Conservation (phyloP, 1,140 invertebrate genomes). For the Carcinoscorpius rotundicauda region DNA sequence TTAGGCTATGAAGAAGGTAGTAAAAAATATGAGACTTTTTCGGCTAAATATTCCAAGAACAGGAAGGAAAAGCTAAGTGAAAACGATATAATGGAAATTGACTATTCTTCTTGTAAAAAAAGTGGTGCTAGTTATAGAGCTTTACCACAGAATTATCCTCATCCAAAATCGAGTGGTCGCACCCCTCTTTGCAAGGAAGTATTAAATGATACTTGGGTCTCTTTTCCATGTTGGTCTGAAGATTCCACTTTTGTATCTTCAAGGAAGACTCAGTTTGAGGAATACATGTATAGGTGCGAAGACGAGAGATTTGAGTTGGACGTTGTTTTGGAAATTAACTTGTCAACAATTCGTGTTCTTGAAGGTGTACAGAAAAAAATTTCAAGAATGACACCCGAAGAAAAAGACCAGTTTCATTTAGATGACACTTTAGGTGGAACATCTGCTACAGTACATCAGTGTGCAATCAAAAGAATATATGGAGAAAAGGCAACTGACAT, state of each 20-base stretch:
- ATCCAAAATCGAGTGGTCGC: conserved; percentile 76
- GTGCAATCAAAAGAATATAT: conserved; percentile 67
- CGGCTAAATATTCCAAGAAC: conserved; percentile 5
- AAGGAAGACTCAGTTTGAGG: conserved; percentile 91
- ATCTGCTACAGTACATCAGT: conserved; percentile 78
- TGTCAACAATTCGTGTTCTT: conserved; percentile 77
- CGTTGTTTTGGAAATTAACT: conserved; percentile 92
- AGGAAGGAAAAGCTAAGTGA: neutral
- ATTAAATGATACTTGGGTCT: conserved; percentile 96
- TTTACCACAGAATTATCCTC: conserved; percentile 61
- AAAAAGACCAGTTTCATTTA: conserved; percentile 67
- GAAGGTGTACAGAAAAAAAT: conserved; percentile 87
- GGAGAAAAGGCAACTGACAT: conserved; percentile 91
- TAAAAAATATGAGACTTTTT: conserved; percentile 12
- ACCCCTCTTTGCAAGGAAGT: conserved; percentile 72
- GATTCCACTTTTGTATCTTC: conserved; percentile 95
- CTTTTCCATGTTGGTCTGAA: conserved; percentile 96
- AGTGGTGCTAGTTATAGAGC: conserved; percentile 91
- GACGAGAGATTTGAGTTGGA: conserved; percentile 87
- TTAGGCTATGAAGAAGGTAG: conserved; percentile 48
- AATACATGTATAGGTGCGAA: conserved; percentile 92
- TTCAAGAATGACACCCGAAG: conserved; percentile 72
- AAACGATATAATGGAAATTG: conserved; percentile 13
- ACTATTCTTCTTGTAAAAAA: conserved; percentile 83
- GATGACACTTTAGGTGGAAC: conserved; percentile 85